phyloP scores from a whole-genome alignment of 2,888 invertebrate genomes.

The Amaurobius ferox region DNA sequence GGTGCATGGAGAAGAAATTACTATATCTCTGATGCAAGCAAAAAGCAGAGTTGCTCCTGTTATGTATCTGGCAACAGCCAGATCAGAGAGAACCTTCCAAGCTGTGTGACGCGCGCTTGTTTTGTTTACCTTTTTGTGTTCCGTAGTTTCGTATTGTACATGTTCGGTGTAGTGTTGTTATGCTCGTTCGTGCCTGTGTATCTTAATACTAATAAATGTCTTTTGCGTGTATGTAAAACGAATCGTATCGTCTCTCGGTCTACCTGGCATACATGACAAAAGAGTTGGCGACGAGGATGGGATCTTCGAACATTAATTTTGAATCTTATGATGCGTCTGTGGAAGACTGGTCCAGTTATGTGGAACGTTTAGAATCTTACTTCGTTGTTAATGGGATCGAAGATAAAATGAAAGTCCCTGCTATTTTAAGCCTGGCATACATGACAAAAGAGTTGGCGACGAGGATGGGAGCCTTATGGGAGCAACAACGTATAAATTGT shows the following conservation, averaged over 20 bases:
- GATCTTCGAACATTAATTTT: constrained; percentile 53
- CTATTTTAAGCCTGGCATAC: constrained; percentile 41
- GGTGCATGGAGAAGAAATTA: too few relatives aligned
- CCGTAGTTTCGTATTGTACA: too few relatives aligned
- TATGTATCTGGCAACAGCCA: constrained; percentile 54
- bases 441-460: too few relatives aligned
- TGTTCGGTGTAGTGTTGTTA: too few relatives aligned
- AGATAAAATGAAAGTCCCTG: constrained; percentile 40
- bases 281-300: constrained; percentile 43
- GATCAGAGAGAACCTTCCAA: too few relatives aligned
- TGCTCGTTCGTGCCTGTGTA: constrained; percentile 39
- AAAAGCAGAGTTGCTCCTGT: too few relatives aligned
- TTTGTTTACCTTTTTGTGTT: too few relatives aligned
- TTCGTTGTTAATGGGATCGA: constrained; percentile 38
- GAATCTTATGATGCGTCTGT: constrained; percentile 50
- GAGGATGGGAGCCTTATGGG: too few relatives aligned
- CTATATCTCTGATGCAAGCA: too few relatives aligned
- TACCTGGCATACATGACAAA: constrained; percentile 49
- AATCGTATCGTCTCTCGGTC: constrained; percentile 49
- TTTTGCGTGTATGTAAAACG: constrained; percentile 49
- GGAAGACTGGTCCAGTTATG: constrained; percentile 45
- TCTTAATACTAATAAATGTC: constrained; percentile 34
- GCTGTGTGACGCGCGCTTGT: too few relatives aligned
- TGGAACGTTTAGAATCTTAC: constrained; percentile 40
- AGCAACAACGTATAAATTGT: too few relatives aligned